Conservation (phyloP, 2,888 invertebrate species). For the Imbricaverruca yamaguchii region DNA sequence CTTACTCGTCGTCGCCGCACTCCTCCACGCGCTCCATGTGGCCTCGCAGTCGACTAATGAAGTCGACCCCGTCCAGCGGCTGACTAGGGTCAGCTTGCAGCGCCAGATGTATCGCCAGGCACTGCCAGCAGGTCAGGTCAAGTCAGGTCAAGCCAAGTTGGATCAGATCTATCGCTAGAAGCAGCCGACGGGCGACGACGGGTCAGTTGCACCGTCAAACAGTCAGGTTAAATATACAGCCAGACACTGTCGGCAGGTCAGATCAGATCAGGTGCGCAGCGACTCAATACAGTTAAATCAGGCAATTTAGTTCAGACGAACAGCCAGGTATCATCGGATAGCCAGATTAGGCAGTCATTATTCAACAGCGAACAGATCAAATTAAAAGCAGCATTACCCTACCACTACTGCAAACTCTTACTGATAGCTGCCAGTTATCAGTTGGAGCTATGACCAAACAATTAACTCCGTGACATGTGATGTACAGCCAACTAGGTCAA, state of each 20-base stretch:
- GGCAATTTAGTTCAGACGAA: slow-evolving; percentile 34
- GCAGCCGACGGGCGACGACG: no score
- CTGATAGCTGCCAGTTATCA: no score
- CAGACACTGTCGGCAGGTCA: slow-evolving; percentile 34
- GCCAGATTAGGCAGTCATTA: no score
- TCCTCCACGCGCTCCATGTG: neutral
- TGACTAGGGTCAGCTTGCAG: slow-evolving; percentile 36
- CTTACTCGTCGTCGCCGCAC: neutral
- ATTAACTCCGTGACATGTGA: no score
- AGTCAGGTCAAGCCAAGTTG: neutral
- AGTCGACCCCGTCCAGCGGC: slow-evolving; percentile 41
- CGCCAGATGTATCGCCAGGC: slow-evolving; percentile 40
- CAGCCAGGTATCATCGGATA: slow-evolving; percentile 38
- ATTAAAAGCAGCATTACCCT: no score
- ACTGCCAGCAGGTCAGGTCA: slow-evolving; percentile 33
- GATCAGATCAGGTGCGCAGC: neutral
- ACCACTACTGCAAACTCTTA: no score
- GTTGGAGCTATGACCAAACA: no score
- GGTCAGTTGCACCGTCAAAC: no score
- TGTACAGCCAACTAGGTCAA: no score
- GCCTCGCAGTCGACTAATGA: neutral
- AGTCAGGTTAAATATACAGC: slow-evolving; percentile 43
- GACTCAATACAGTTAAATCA: neutral
- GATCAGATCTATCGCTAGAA: no score
- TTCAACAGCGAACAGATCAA: no score